These are phyloP conservation scores for Takifugu ocellatus DNA, from an alignment of 2,797 vertebrate genomes.

Conservation along the genomic window DNA sequence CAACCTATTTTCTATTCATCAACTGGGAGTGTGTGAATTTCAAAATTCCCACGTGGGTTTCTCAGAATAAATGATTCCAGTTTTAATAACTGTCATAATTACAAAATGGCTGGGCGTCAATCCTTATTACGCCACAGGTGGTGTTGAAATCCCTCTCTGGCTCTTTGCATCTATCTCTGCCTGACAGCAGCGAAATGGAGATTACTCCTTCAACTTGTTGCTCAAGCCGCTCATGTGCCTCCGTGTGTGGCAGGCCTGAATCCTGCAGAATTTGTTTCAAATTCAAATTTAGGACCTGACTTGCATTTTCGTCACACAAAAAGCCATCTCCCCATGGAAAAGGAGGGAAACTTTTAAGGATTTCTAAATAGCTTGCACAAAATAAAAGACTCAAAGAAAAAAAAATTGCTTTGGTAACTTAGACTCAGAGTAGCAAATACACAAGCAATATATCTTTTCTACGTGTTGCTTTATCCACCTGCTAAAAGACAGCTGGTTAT, in stretches of 20 bases:
- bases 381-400: no score
- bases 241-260: constrained; percentile 8
- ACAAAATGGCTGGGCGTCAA: constrained; percentile 40
- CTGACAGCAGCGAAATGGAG: constrained; percentile 33
- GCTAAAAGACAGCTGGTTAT: constrained; percentile 52
- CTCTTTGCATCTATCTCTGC: constrained; percentile 23
- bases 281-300: neutral
- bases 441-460: constrained; percentile 14
- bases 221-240: neutral
- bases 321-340: neutral
- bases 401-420: no score
- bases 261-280: neutral
- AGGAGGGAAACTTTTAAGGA: neutral
- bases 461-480: constrained; percentile 33
- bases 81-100: constrained; percentile 41
- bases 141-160: constrained; percentile 15
- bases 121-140: constrained; percentile 36
- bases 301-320: neutral
- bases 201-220: constrained; percentile 37
- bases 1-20: constrained; percentile 17
- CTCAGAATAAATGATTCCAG: constrained; percentile 36
- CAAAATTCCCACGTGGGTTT: constrained; percentile 9
- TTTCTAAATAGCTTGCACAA: neutral
- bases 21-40: constrained; percentile 1
- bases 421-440: no score